Evolutionary conservation across 2,113 vertebrate genomes (phyloP).

Genomic region (Phalacrocorax carbo): DNA sequence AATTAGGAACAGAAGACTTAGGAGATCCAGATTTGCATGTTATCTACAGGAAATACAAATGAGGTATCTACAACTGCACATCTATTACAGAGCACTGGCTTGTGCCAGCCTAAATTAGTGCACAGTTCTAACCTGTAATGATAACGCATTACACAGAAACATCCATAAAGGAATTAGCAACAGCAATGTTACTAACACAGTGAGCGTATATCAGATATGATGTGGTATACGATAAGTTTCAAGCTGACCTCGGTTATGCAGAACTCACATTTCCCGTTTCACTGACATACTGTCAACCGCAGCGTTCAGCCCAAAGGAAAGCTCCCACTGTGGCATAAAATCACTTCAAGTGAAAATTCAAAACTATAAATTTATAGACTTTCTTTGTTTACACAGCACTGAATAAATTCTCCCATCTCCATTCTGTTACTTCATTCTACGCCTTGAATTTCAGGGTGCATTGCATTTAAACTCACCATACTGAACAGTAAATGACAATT

Average conservation of each 20-base stretch:
- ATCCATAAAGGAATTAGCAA: not conserved
- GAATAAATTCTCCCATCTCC: not conserved
- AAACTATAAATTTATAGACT: not conserved
- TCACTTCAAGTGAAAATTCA: not conserved
- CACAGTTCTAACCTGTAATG: not conserved
- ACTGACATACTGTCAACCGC: not conserved
- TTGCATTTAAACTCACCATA: not conserved
- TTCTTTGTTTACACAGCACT: not conserved
- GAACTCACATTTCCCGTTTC: not conserved
- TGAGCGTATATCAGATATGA: not conserved
- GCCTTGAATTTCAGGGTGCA: not conserved
- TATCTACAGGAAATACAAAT: not conserved
- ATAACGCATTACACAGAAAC: not conserved
- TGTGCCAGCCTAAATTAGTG: not conserved
- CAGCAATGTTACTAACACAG: not conserved
- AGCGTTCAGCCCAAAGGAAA: not conserved
- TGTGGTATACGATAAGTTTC: not conserved
- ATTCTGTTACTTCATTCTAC: not conserved
- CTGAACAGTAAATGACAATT: slow-evolving; percentile 13
- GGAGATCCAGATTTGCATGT: not conserved
- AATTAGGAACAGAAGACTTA: not conserved
- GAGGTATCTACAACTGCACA: not conserved
- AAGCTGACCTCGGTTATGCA: not conserved
- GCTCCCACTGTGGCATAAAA: not conserved
- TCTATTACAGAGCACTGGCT: not conserved